Conservation (phyloP, 1,140 invertebrate species). For the Drepana arcuata region DNA sequence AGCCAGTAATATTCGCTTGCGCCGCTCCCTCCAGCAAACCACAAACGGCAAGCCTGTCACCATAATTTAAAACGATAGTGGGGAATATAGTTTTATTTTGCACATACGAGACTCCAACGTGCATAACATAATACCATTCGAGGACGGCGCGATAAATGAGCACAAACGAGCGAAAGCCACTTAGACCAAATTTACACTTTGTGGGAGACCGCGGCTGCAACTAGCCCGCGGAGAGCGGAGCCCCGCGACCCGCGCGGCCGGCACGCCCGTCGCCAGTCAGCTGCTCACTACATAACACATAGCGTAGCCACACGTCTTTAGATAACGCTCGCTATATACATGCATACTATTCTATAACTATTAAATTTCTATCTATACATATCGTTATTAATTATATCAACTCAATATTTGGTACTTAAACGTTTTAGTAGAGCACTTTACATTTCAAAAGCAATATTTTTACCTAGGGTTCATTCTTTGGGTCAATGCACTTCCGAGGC, state of each 20-base stretch:
- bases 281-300: conserved; percentile 38
- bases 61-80: conserved; percentile 59
- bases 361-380: conserved; percentile 8
- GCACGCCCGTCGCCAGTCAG: conserved; percentile 35
- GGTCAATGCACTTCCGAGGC: conserved; percentile 67
- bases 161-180: conserved; percentile 63
- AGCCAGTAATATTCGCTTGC: conserved; percentile 40
- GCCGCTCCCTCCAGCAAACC: conserved; percentile 39
- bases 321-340: no score
- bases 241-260: conserved; percentile 18
- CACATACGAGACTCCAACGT: conserved; percentile 42
- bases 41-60: conserved; percentile 51
- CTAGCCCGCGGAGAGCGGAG: conserved; percentile 24
- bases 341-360: no score
- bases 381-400: no score
- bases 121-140: conserved; percentile 47
- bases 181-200: conserved; percentile 69
- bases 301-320: neutral
- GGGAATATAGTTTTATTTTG: conserved; percentile 53
- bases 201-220: conserved; percentile 57
- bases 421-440: no score
- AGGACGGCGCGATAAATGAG: conserved; percentile 52
- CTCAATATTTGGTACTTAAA: no score
- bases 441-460: no score
- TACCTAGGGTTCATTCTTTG: conserved; percentile 51